phyloP scores from a whole-genome alignment of 2,797 vertebrate species.

The Dicrostonyx torquatus region DNA sequence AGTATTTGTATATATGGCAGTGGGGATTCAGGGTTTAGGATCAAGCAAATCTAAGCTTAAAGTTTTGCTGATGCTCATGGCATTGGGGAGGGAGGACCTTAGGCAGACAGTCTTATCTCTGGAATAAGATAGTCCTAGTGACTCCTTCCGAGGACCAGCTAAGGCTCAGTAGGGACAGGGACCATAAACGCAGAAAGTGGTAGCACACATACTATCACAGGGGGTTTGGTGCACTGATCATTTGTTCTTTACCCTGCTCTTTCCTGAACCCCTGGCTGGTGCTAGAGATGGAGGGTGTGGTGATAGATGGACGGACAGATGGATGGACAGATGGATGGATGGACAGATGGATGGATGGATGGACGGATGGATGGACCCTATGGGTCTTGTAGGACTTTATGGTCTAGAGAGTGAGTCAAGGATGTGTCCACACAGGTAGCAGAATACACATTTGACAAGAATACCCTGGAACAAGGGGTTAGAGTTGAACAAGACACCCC shows the following conservation, averaged over 20 bases:
- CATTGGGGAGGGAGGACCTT: not conserved
- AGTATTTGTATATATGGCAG: fast-evolving
- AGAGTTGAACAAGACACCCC: not conserved
- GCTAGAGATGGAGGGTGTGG: not conserved
- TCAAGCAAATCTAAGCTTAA: not conserved
- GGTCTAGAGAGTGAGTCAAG: not conserved
- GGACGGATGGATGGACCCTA: no score
- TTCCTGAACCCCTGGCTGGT: not conserved
- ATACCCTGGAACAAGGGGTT: not conserved
- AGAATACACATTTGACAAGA: not conserved
- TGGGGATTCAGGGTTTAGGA: not conserved
- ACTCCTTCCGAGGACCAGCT: fast-evolving
- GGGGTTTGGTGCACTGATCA: no score
- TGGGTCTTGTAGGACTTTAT: fast-evolving
- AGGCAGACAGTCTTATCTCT: not conserved
- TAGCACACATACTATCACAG: fast-evolving
- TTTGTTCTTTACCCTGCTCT: not conserved
- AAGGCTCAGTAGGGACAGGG: not conserved
- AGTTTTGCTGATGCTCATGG: not conserved
- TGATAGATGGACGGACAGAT: no score
- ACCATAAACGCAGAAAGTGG: fast-evolving
- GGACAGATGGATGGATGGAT: not conserved
- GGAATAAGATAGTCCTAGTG: fast-evolving
- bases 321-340: not conserved
- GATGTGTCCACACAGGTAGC: fast-evolving